phyloP scores from a whole-genome alignment of 2,888 invertebrate species.

The Dryomyza anilis region DNA sequence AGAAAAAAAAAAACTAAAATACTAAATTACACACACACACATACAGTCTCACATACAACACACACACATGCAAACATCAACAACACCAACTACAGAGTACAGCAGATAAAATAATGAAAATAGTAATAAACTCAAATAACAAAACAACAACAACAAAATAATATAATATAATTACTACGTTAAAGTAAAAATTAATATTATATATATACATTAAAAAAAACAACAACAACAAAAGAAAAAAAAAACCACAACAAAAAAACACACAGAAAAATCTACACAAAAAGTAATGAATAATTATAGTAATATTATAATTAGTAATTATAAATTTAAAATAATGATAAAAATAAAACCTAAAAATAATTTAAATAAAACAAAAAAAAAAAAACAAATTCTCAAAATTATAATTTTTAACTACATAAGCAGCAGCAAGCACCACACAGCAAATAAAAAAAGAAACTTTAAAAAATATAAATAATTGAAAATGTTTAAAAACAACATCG shows the following conservation, averaged over 20 bases:
- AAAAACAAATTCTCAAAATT: slow-evolving; percentile 24
- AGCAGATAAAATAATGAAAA: slow-evolving; percentile 28
- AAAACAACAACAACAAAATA: slow-evolving; percentile 27
- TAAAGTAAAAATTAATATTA: slow-evolving; percentile 28
- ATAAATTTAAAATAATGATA: slow-evolving; percentile 35
- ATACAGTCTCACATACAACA: slow-evolving; percentile 9
- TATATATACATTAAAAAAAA: slow-evolving; percentile 23
- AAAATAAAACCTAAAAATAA: slow-evolving; percentile 26
- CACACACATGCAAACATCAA: not conserved
- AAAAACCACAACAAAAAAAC: slow-evolving; percentile 30
- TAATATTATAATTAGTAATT: slow-evolving; percentile 41
- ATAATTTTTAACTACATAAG: slow-evolving; percentile 7
- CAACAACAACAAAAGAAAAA: slow-evolving; percentile 28
- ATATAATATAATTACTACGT: slow-evolving; percentile 23
- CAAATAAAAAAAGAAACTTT: not conserved
- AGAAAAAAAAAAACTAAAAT: no score
- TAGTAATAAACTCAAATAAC: slow-evolving; percentile 22
- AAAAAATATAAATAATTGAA: not conserved
- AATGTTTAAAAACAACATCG: no score
- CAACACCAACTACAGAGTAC: slow-evolving; percentile 24
- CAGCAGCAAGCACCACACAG: not conserved
- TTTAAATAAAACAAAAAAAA: slow-evolving; percentile 36
- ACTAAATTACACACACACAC: slow-evolving; percentile 18
- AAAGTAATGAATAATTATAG: slow-evolving; percentile 40
- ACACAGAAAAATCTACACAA: slow-evolving; percentile 31